phyloP scores from a whole-genome alignment of 2,888 invertebrate species.

The Platycheirus albimanus region DNA sequence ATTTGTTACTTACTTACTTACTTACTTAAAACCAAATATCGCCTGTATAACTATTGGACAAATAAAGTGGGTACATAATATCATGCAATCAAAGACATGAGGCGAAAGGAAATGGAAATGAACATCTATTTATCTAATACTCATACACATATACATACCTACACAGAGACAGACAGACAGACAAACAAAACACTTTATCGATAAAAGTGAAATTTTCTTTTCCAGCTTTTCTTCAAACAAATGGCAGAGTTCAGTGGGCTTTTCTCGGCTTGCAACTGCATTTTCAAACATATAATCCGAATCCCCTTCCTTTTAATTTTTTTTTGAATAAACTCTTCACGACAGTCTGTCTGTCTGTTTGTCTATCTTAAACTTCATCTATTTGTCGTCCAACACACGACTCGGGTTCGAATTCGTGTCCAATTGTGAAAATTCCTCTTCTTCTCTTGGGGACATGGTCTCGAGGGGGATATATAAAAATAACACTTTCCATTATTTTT shows the following conservation, averaged over 20 bases:
- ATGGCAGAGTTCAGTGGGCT: slow-evolving; percentile 65
- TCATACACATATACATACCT: too few relatives aligned
- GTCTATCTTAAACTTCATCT: slow-evolving; percentile 20
- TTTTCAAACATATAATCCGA: slow-evolving; percentile 8
- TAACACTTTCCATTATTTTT: slow-evolving; percentile 64
- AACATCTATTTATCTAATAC: slow-evolving; percentile 35
- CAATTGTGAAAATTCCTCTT: slow-evolving; percentile 37
- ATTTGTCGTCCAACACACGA: slow-evolving; percentile 29
- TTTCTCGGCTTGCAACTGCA: slow-evolving; percentile 14
- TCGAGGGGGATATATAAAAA: slow-evolving; percentile 40
- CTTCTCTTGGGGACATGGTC: slow-evolving; percentile 12
- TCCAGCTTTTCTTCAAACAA: slow-evolving; percentile 5
- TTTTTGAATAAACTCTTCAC: slow-evolving; percentile 48
- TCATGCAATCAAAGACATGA: slow-evolving; percentile 6
- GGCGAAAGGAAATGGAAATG: slow-evolving; percentile 28
- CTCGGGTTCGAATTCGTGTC: slow-evolving; percentile 60
- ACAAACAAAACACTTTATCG: slow-evolving; percentile 4
- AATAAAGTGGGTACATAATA: slow-evolving; percentile 6
- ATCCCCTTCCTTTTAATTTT: slow-evolving; percentile 33
- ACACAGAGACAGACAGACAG: slow-evolving; percentile 8
- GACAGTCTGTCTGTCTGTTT: slow-evolving; percentile 2
- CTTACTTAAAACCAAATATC: too few relatives aligned
- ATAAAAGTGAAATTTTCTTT: slow-evolving; percentile 67
- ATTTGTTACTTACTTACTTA: too few relatives aligned
- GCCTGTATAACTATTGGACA: neutral